Evolutionary conservation across 1,140 invertebrate species (phyloP).

Genomic region (Rhagoletis zephyria): DNA sequence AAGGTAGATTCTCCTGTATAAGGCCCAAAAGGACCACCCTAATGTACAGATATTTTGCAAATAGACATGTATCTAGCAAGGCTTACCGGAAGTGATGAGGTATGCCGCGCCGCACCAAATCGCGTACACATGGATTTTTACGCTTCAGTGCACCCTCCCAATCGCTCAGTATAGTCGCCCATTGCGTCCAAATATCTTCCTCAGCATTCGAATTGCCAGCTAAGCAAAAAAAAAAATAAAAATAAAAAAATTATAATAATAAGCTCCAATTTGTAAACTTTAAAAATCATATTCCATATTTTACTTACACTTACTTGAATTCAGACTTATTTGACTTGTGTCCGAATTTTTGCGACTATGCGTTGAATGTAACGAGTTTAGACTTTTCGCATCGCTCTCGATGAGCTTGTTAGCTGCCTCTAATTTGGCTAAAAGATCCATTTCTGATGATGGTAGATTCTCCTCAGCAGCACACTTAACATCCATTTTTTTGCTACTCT

Average conservation of each 20-base stretch:
- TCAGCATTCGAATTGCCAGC: slow-evolving; percentile 76
- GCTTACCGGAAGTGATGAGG: slow-evolving; percentile 90
- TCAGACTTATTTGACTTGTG: slow-evolving; percentile 90
- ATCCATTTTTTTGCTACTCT: slow-evolving; percentile 71
- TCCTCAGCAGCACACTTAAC: slow-evolving; percentile 67
- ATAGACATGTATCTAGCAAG: too few species aligned
- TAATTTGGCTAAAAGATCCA: slow-evolving; percentile 90
- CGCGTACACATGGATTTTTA: slow-evolving; percentile 84
- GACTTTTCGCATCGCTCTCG: slow-evolving; percentile 93
- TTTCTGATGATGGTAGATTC: slow-evolving; percentile 77
- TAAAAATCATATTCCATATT: neutral
- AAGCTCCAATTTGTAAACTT: neutral
- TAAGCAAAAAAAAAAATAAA: too few species aligned
- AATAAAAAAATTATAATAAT: neutral
- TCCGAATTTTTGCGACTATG: slow-evolving; percentile 94
- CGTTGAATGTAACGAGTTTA: slow-evolving; percentile 86
- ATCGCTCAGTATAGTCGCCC: slow-evolving; percentile 93
- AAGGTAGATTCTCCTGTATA: too few species aligned
- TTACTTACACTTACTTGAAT: slow-evolving; percentile 79
- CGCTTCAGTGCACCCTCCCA: slow-evolving; percentile 94
- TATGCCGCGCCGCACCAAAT: slow-evolving; percentile 94
- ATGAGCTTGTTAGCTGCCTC: slow-evolving; percentile 94
- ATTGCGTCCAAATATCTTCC: slow-evolving; percentile 91
- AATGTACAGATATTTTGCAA: too few species aligned
- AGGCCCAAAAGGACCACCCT: too few species aligned